phyloP scores from a whole-genome alignment of 2,888 invertebrate genomes.

The Conistra vaccinii region DNA sequence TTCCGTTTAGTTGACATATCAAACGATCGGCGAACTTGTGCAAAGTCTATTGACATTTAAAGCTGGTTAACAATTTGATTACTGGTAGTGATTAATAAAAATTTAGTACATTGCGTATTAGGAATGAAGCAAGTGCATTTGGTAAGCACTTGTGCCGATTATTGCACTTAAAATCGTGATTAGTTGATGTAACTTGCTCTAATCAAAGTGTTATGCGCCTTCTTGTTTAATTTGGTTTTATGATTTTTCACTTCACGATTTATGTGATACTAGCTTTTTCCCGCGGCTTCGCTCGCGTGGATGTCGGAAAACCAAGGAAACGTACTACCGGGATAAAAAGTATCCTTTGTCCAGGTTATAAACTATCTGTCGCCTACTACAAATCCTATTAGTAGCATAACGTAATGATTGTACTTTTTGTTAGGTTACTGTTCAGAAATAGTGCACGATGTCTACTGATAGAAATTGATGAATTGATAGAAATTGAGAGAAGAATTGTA shows the following conservation, averaged over 20 bases:
- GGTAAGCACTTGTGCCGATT: constrained; percentile 15
- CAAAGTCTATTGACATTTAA: constrained; percentile 31
- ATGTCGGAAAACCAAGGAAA: no score
- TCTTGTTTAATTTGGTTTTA: constrained; percentile 8
- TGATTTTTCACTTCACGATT: neutral
- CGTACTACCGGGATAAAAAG: no score
- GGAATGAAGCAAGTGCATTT: constrained; percentile 34
- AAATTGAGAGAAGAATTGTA: no score
- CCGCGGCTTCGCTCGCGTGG: no score
- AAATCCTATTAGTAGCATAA: no score
- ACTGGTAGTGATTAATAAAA: constrained; percentile 29
- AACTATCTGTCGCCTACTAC: no score
- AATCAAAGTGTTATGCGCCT: neutral
- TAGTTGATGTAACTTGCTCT: constrained; percentile 12
- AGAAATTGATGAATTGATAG: no score
- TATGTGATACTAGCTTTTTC: no score
- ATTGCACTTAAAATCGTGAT: constrained; percentile 27
- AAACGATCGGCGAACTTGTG: constrained; percentile 22
- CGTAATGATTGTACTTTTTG: no score
- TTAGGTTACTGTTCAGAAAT: no score
- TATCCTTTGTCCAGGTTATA: no score
- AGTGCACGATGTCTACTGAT: no score
- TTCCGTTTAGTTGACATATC: constrained; percentile 11
- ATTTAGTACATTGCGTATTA: constrained; percentile 30
- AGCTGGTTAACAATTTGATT: constrained; percentile 33